Conservation (phyloP, 2,113 vertebrate genomes). For the Sula dactylatra region DNA sequence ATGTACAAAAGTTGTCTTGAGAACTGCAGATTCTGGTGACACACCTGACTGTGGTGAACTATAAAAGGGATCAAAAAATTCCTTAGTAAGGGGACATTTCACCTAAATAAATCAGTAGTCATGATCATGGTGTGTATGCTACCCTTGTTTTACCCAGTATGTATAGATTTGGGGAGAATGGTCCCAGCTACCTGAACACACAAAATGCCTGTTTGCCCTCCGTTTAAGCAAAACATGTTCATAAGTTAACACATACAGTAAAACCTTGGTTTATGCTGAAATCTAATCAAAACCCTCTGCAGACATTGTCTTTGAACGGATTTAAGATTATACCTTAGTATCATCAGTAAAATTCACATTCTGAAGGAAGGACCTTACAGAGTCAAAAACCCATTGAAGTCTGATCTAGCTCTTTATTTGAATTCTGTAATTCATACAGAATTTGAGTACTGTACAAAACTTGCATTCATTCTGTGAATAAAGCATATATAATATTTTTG, state of each 20-base stretch:
- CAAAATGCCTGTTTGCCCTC: neutral
- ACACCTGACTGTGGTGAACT: neutral
- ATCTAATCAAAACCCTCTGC: neutral
- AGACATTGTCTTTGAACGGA: neutral
- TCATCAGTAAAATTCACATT: neutral
- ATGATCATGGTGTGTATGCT: neutral
- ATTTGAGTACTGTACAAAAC: neutral
- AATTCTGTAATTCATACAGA: neutral
- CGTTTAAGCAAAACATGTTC: neutral
- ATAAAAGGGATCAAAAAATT: neutral
- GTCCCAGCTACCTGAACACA: neutral
- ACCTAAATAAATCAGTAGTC: neutral
- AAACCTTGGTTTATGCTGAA: neutral
- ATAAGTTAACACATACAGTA: neutral
- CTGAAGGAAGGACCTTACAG: neutral
- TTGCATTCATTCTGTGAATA: neutral
- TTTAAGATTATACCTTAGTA: neutral
- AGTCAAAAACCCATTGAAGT: neutral
- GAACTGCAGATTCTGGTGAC: neutral
- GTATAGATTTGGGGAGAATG: too few relatives aligned
- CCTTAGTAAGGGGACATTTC: neutral
- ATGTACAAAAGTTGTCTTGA: neutral
- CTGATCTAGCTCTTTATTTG: neutral
- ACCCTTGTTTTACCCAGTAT: neutral
- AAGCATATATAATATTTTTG: neutral